Conservation (phyloP, 2,888 invertebrate genomes). For the Cerastis leucographa region DNA sequence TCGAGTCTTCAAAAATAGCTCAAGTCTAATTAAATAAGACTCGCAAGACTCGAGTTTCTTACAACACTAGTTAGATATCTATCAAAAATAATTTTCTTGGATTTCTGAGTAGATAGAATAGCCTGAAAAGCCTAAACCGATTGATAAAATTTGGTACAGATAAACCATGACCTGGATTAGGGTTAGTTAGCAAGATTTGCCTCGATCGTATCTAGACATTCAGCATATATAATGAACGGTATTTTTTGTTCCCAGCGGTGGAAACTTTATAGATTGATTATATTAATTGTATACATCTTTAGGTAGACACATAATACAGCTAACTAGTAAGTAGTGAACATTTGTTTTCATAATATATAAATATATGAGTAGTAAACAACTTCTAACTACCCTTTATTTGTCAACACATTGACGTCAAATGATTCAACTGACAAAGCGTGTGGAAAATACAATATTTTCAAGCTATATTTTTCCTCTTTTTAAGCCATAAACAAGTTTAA, state of each 20-base stretch:
- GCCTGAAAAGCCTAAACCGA: background rate
- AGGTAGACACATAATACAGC: background rate
- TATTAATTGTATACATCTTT: background rate
- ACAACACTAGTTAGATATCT: too few relatives aligned
- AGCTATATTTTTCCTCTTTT: slow-evolving; percentile 3
- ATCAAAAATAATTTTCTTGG: background rate
- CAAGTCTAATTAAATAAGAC: too few relatives aligned
- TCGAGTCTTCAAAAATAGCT: too few relatives aligned
- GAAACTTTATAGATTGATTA: background rate
- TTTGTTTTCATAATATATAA: slow-evolving; percentile 6
- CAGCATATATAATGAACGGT: background rate
- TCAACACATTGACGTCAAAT: slow-evolving; percentile 31
- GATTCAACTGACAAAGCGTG: background rate
- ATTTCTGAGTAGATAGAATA: background rate
- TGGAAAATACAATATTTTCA: slow-evolving; percentile 18
- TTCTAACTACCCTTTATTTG: slow-evolving; percentile 6
- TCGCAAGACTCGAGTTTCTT: too few relatives aligned
- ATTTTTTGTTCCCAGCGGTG: background rate
- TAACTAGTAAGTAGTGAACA: background rate
- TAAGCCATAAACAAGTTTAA: background rate
- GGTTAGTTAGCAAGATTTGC: background rate
- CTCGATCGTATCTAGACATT: background rate
- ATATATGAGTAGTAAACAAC: slow-evolving; percentile 6
- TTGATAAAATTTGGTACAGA: too few relatives aligned
- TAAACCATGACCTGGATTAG: background rate